Base-by-base conservation (phyloP, 2,797 vertebrate species). In the Cyprinodon diabolis region DNA sequence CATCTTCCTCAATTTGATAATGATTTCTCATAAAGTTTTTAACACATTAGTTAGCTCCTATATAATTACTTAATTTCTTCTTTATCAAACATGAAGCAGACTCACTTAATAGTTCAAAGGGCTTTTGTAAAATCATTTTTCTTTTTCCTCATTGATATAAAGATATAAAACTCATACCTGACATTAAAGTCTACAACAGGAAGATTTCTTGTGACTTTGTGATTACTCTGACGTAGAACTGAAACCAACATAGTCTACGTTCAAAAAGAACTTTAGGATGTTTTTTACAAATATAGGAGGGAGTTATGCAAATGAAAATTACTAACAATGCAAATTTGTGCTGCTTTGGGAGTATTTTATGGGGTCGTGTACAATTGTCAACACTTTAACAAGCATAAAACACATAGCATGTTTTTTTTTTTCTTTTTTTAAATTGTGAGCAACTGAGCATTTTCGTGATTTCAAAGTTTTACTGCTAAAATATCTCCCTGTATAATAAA, bases 1-100 rank as follows among this genome's bases (percentile, higher is more conserved):
- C 66, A 76, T 78, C 56, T 72, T 83, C 87, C 84, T 82, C 90
- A 54, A 9, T n/a, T 54, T 9, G 52, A 21, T n/a, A n/a, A 9
- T 19, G 21, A 54, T 21, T 19, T 10, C 52, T 21, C 52, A 19
- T 54, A 54, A 54, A 40, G 10, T 40, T 62, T 19, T 8, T 7
- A 62, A 8, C 30, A 11, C 58, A 6, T 40, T 21, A 11, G 51
- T n/a, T 55, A 23, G 54, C 10, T 55, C 54, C 9, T 55, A n/a
- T 63, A 43, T 2, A 43, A 12, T 11, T 43, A 17, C 3, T 2
- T 14, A 49, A 12, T 45, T 6, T 19, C 43, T 14, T 6, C 11
- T 45, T n/a, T 63, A 63, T n/a, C n/a, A n/a, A n/a, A 8, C 15
- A 9, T 62, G 35, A 62, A 11, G 58, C 40, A 8, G 17, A 15